Evolutionary conservation across 1,140 invertebrate species (phyloP).

Genomic region (Andricus grossulariae): DNA sequence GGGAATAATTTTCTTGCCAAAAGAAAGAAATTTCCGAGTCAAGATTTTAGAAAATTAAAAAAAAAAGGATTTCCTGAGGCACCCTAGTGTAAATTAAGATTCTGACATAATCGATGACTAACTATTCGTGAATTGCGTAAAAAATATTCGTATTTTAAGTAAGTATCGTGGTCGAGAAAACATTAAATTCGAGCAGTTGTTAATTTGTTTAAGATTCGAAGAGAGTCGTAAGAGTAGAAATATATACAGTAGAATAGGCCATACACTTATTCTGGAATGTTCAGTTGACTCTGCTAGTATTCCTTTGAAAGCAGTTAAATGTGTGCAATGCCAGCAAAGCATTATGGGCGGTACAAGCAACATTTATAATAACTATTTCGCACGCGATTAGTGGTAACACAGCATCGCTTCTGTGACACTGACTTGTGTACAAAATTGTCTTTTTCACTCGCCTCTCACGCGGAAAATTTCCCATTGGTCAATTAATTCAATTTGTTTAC

Average conservation of each 20-base stretch:
- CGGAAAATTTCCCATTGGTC: not conserved
- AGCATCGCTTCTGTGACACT: conserved; percentile 19
- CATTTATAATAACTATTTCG: conserved; percentile 23
- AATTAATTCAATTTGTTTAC: not conserved
- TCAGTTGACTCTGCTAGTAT: conserved; percentile 26
- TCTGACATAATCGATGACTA: too few relatives aligned
- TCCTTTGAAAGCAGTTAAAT: conserved; percentile 22
- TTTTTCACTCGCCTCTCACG: conserved; percentile 4
- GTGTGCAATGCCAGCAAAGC: conserved; percentile 15
- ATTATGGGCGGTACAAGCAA: conserved; percentile 20
- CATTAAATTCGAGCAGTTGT: not conserved
- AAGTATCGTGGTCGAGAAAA: not conserved
- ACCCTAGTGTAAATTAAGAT: not conserved
- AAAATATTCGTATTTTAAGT: not conserved
- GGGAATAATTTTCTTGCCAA: too few relatives aligned
- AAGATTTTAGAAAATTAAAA: too few relatives aligned
- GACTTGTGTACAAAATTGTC: conserved; percentile 12
- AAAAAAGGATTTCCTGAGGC: too few relatives aligned
- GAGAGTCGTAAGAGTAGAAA: conserved; percentile 14
- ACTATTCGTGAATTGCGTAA: too few relatives aligned
- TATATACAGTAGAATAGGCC: conserved; percentile 13
- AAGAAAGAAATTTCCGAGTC: too few relatives aligned
- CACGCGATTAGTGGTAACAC: conserved; percentile 30
- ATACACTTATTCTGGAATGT: conserved; percentile 30
- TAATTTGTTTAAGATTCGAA: not conserved